Base-by-base conservation (phyloP, 2,888 invertebrate species). In the Coleophora flavipennella region DNA sequence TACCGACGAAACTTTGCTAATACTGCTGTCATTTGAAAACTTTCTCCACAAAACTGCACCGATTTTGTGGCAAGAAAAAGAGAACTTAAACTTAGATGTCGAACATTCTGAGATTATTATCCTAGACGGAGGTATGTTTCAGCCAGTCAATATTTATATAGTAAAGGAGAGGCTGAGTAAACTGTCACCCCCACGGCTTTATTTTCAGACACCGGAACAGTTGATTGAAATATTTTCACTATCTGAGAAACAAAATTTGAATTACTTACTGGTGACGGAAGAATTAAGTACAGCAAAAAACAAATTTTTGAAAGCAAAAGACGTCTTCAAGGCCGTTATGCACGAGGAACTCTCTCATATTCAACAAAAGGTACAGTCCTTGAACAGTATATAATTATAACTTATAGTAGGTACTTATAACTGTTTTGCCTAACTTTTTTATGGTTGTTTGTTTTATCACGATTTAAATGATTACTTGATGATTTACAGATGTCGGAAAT, bases 231-330 rank as follows among this genome's bases (percentile, higher is more conserved):
- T 74, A 31, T 84, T 84, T 51, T 59, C 63, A 42, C 62, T 66
- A 44, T 46, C 80, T 20, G 83, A 84, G 45, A 72, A 78, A 41
- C 84, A 84, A 53, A 84, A 83, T 57, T 61, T 84, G 29, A 80
- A 84, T 52, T 84, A 76, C 56, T 69, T 83, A 43, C 53, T 84
- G 26, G 71, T 71, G 10, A 79, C 80, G 1, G 83, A 81, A 49
- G 77, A 84, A 53, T 53, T 81, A 2, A 76, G 64, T 42, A 59
- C 62, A 1, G 71, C 73, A 43, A 81, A 80, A 52, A 75, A 71
- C 49, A 75, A 64, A 47, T 83, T 81, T 58, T 45, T 78, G 12
- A 76, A 71, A 53, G 60, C 71, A 2, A 49, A 71, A 26, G 61
- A 63, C 31, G 41, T 46, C 35, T 59, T 83, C 8, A 80, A 79